Evolutionary conservation across 2,797 vertebrate species (phyloP).

Genomic region (Perodicticus potto): DNA sequence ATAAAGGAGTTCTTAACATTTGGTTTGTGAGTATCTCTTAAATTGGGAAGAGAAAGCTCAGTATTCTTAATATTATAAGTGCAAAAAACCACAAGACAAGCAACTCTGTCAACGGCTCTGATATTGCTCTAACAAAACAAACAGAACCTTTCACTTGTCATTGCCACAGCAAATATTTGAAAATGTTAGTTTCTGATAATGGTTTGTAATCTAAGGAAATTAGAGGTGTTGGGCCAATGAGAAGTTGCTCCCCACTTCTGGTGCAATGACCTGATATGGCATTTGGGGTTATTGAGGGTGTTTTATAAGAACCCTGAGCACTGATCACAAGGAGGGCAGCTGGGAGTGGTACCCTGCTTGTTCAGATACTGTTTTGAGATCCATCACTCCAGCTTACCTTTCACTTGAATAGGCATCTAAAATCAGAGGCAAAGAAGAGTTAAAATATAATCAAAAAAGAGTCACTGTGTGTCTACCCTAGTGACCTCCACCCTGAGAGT

Average conservation of each 20-base stretch:
- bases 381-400: neutral
- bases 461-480: neutral
- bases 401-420: neutral
- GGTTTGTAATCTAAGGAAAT: neutral
- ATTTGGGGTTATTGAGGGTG: neutral
- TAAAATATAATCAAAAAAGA: neutral
- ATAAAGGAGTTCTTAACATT: neutral
- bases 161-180: neutral
- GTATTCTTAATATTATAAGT: neutral
- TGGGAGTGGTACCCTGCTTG: neutral
- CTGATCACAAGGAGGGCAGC: neutral
- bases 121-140: neutral
- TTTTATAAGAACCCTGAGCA: neutral
- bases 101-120: neutral
- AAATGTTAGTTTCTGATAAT: neutral
- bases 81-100: neutral
- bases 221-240: neutral
- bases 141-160: neutral
- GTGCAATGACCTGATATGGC: too few relatives aligned
- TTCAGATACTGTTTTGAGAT: neutral
- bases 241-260: neutral
- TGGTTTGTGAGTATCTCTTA: neutral
- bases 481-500: neutral
- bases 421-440: neutral
- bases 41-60: neutral